Base-by-base conservation (phyloP, 2,888 invertebrate genomes). In the Junonia oenone region DNA sequence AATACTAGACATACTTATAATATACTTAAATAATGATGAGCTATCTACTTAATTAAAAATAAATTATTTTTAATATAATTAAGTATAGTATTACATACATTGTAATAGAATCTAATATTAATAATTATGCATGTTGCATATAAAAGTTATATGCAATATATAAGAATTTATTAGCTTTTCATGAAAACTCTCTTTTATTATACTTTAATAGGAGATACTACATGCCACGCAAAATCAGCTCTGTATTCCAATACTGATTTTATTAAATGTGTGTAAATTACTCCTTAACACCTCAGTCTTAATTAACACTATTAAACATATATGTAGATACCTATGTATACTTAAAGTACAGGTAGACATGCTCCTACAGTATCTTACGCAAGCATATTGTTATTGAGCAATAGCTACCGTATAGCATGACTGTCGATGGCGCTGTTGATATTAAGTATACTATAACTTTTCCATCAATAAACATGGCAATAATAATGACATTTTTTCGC, bases 261-360 rank as follows among this genome's bases (percentile, higher is more conserved):
- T 4, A 2, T 38, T 11, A 9, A n/a, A 22, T 14, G 2, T 6
- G n/a, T n/a, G n/a, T n/a, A n/a, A n/a, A n/a, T 51, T 75, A 72
- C 70, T 73, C 75, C 67, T 69, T n/a, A n/a, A n/a, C n/a, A 65
- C 78, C 57, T 82, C 80, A 83, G 82, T 83, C 83, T 83, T 82
- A 65, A 40, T 73, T 66, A 64, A 59, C 26, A 29, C 14, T 13
- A 38, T 19, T 1, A 40, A 8, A 19, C 19, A 40, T 17, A 4
- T 19, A 17, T 38, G 1, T 37, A 22, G n/a, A n/a, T n/a, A n/a
- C n/a, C n/a, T n/a, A n/a, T n/a, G n/a, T n/a, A n/a, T n/a, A n/a
- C n/a, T n/a, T n/a, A n/a, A n/a, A 22, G 22, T 5, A 22, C 22
- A 22, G 22, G 5, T 22, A n/a, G 22, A 22, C 22, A 22, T 5